These are phyloP conservation scores for Athalia rosae DNA, from an alignment of 2,888 invertebrate species.

Conservation along the genomic window DNA sequence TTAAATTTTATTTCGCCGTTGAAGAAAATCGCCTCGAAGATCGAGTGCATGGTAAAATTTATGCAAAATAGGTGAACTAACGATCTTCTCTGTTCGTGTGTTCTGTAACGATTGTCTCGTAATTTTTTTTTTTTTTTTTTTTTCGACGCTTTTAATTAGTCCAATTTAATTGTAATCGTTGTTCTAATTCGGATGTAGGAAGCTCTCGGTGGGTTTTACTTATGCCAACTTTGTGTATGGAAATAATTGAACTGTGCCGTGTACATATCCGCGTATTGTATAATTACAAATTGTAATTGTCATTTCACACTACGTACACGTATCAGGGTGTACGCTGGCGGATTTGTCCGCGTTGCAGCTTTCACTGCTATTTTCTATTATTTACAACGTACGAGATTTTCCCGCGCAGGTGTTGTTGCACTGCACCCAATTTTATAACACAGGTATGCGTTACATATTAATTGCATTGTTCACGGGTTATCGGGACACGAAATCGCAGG, in stretches of 20 bases:
- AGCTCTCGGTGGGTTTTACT: neutral
- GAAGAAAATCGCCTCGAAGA: neutral
- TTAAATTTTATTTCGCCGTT: neutral
- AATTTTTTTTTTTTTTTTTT: no score
- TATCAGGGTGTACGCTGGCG: constrained; percentile 21
- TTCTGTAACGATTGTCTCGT: no score
- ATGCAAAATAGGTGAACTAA: no score
- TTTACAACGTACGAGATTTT: neutral
- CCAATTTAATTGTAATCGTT: no score
- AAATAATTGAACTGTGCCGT: neutral
- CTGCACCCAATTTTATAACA: neutral
- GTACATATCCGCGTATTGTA: neutral
- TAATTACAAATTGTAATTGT: constrained; percentile 17
- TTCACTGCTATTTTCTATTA: constrained; percentile 28
- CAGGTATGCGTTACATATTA: no score
- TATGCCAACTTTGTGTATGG: neutral
- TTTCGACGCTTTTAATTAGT: no score
- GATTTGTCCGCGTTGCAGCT: constrained; percentile 21
- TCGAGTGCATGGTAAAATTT: neutral
- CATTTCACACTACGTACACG: neutral
- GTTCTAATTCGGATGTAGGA: no score
- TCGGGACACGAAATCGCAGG: no score
- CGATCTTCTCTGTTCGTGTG: no score
- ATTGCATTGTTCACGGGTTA: no score
- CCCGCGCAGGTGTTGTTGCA: neutral